Base-by-base conservation (phyloP, 1,140 invertebrate species). In the Drosophila nannoptera region DNA sequence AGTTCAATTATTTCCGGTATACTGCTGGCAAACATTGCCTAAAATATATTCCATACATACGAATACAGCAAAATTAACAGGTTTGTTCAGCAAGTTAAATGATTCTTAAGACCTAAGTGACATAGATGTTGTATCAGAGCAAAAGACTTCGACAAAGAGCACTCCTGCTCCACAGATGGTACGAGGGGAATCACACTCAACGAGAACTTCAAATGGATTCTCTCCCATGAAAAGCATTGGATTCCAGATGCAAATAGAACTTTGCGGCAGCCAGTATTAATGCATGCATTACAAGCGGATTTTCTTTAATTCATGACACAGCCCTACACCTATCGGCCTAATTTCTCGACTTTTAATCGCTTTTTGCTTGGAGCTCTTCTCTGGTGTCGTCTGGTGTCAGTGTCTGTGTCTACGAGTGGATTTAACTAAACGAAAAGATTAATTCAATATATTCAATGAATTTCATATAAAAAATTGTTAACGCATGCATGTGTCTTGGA, bases 1-100 rank as follows among this genome's bases (percentile, higher is more conserved):
- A 98, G 95, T 93, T 98, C 97, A 93, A 97, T 97, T 93, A 98
- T 98, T 94, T 98, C 97, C 90, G 97, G 97, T 93, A 98, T 97
- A 94, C 96, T 97, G 95, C 96, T 97, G 93, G 97, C 95, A 95
- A 97, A 97, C 93, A 97, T 96, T 93, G 95, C 96, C 95, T 96
- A 95, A 90, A 95, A 95, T 89, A 43, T 43, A 78, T 86, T 60
- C 54, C 70, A 78, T 67, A 78, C 49, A 77, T 71, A 76, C 77
- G 78, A 81, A 75, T 69, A 69, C 55, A 83, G 49, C 56, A 75
- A 84, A 73, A 59, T 69, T 73, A 75, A 73, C 40, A 83, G 72
- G 63, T 42, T 62, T 66, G 55, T 32, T 64, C 46, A 56, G 22
- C 62, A 64, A 65, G 40, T 58, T 49, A 11, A 58, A 40, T 55